Percentiles rank a stretch among this genome's conserved stretches.
phyloP scores from a whole-genome alignment of 2,888 invertebrate species.

The Hirtodrosophila confusa region DNA sequence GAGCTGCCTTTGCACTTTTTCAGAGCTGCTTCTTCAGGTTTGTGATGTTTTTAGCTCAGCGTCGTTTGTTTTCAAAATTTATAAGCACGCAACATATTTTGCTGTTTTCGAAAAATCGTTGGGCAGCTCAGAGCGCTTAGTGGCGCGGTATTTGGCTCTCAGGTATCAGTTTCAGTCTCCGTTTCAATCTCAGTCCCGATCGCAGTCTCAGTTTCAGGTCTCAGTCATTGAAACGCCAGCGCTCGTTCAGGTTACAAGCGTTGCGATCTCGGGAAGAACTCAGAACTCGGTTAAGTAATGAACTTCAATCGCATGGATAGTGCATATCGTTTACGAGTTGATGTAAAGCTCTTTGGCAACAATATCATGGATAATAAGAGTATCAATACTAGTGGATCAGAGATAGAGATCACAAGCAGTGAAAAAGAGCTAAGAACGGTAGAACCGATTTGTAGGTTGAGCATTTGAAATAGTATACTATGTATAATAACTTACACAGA shows the following conservation, averaged over 20 bases:
- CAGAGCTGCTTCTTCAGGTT: constrained; percentile 26
- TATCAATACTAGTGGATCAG: neutral
- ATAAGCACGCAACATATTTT: constrained; percentile 41
- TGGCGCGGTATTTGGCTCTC: too few species aligned
- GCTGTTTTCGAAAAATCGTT: constrained; percentile 30
- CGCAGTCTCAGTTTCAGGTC: constrained; percentile 32
- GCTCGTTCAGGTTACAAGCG: constrained; percentile 49
- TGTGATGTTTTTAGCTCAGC: neutral
- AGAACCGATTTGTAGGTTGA: constrained; percentile 36
- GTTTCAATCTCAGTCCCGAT: constrained; percentile 10
- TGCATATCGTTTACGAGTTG: constrained; percentile 59
- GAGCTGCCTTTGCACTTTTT: constrained; percentile 29
- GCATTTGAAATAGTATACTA: neutral
- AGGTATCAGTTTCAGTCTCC: constrained; percentile 4
- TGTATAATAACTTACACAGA: neutral
- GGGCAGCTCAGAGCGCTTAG: constrained; percentile 1
- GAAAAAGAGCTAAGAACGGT: neutral
- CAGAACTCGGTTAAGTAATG: constrained; percentile 37
- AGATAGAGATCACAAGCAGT: neutral
- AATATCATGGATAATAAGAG: constrained; percentile 26
- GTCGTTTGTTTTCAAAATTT: constrained; percentile 28
- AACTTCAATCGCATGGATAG: constrained; percentile 76
- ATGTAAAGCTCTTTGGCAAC: constrained; percentile 60
- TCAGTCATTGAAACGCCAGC: constrained; percentile 52
- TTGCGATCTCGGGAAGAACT: constrained; percentile 4